Conservation (phyloP, 2,797 vertebrate genomes). For the Bucorvus abyssinicus region DNA sequence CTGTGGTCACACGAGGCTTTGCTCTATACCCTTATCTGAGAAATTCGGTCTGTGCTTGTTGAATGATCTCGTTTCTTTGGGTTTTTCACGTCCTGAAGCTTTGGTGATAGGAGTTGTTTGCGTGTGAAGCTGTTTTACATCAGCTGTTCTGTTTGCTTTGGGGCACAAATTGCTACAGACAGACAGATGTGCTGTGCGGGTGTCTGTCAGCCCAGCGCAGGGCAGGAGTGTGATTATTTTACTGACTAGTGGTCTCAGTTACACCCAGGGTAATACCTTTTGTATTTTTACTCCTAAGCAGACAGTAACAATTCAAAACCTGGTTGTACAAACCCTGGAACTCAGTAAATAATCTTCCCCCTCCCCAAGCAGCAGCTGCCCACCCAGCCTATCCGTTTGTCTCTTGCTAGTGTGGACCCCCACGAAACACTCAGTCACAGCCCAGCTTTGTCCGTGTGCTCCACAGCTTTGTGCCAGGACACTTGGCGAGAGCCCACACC, state of each 20-base stretch:
- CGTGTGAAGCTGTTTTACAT: neutral
- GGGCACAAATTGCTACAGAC: neutral
- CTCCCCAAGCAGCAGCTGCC: neutral
- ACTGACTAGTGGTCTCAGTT: neutral
- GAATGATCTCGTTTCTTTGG: neutral
- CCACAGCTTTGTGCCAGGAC: neutral
- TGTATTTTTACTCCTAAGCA: neutral
- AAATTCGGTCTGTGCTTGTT: neutral
- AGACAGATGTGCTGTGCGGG: neutral
- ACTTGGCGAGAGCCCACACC: neutral
- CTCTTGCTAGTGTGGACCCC: neutral
- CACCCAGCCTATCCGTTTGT: fast-evolving
- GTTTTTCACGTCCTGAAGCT: neutral
- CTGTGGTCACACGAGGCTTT: neutral
- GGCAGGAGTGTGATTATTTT: neutral
- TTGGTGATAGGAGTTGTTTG: neutral
- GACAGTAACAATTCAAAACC: neutral
- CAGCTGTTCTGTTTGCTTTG: neutral
- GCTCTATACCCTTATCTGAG: neutral
- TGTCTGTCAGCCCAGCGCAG: neutral
- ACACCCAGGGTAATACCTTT: neutral
- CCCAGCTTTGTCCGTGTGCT: neutral
- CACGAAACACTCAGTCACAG: neutral
- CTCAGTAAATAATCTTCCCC: neutral
- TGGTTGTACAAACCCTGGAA: neutral